Percentiles rank a stretch among this genome's conserved stretches.
Conservation (phyloP, 2,888 invertebrate genomes). For the Coremacera marginata region DNA sequence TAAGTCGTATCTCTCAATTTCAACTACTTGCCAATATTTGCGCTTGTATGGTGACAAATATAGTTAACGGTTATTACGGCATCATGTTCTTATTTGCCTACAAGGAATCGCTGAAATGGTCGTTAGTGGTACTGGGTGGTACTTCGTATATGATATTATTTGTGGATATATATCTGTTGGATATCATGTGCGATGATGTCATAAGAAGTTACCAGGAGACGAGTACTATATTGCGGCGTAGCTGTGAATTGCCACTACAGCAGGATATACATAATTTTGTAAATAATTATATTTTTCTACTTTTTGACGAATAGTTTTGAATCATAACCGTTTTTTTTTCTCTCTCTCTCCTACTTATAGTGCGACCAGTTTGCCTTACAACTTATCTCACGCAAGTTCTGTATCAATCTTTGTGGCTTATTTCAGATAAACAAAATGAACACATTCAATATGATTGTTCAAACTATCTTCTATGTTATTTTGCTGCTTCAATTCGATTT, state of each 20-base stretch:
- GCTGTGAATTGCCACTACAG: not conserved
- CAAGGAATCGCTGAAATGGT: not conserved
- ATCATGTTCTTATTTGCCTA: not conserved
- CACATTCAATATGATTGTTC: not conserved
- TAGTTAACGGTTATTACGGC: constrained; percentile 10
- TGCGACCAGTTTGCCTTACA: constrained; percentile 16
- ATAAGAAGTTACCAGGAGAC: not conserved
- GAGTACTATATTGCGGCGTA: not conserved
- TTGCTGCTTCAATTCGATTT: not conserved
- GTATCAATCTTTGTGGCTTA: not conserved
- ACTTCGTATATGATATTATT: not conserved
- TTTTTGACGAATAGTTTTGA: not conserved
- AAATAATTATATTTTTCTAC: not conserved
- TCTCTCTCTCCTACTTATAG: not conserved
- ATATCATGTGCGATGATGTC: not conserved
- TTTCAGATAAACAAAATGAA: constrained; percentile 1
- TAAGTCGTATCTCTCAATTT: not conserved
- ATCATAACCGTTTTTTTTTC: not conserved
- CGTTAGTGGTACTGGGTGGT: no score
- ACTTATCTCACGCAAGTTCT: not conserved
- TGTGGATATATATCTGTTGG: not conserved
- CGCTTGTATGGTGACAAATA: not conserved
- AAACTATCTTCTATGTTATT: not conserved
- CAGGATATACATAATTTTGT: not conserved
- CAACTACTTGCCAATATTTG: not conserved